Conservation (phyloP, 1,140 invertebrate species). For the Microplitis mediator region DNA sequence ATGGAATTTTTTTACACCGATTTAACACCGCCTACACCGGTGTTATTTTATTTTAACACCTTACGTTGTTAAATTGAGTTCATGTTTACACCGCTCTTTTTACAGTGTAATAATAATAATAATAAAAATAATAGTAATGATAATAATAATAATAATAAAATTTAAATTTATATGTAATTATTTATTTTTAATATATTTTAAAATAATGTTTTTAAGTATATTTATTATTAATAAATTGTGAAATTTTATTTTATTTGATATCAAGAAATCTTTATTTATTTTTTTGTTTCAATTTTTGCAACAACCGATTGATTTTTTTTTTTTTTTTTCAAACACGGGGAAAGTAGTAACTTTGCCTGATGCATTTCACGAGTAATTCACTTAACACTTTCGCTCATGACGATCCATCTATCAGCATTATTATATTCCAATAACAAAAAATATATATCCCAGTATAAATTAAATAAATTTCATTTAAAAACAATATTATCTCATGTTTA, state of each 20-base stretch:
- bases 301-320: slow-evolving; percentile 10
- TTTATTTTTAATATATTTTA: no score
- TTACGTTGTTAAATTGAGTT: no score
- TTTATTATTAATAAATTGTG: neutral
- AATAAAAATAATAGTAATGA: no score
- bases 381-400: slow-evolving; percentile 17
- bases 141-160: no score
- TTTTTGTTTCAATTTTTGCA: neutral
- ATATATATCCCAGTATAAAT: neutral
- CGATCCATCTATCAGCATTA: neutral
- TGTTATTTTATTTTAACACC: no score
- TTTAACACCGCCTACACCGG: no score
- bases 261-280: neutral
- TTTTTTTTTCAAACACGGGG: neutral
- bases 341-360: neutral
- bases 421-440: neutral
- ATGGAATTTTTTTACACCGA: no score
- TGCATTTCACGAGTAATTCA: slow-evolving; percentile 15
- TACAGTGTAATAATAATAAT: no score
- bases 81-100: no score
- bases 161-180: no score
- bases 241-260: neutral
- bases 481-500: no score
- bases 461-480: neutral
- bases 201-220: no score